These are phyloP conservation scores for Sabatieria punctata DNA, from an alignment of 2,888 invertebrate species.

Conservation along the genomic window DNA sequence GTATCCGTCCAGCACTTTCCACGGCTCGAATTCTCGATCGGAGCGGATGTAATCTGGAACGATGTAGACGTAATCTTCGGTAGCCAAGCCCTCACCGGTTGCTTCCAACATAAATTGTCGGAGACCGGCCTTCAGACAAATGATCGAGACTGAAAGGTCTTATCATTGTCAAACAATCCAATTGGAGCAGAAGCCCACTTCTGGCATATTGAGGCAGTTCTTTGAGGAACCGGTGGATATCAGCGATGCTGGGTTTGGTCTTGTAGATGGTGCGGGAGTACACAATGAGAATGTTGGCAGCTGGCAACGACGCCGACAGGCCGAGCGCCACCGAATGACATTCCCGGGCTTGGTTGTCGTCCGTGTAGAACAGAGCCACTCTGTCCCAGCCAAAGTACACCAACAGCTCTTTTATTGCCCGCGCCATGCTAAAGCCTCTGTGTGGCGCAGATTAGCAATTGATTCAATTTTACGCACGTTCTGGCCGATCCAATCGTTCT, in stretches of 20 bases:
- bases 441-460: no score
- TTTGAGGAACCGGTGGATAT: conserved; percentile 1
- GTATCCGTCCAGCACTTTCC: background rate
- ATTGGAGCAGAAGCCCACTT: conserved; percentile 1
- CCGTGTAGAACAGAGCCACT: conserved; percentile 5
- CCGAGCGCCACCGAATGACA: conserved; percentile 4
- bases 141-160: no score
- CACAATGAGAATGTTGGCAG: conserved; percentile 1
- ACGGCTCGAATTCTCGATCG: background rate
- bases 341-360: conserved; percentile 1
- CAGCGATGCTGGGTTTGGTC: background rate
- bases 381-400: conserved; percentile 1
- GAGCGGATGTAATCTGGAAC: conserved; percentile 2
- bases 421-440: no score
- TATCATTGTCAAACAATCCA: conserved; percentile 1
- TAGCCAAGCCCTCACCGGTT: background rate
- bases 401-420: conserved; percentile 2
- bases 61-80: conserved; percentile 4
- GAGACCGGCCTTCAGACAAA: background rate
- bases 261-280: background rate
- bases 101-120: conserved; percentile 1
- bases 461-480: no score
- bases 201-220: background rate
- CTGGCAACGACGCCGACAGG: background rate
- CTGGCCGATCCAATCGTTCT: background rate